Percentiles rank a stretch among this genome's conserved stretches.
These are phyloP conservation scores for Unio delphinus DNA, from an alignment of 2,888 invertebrate species.

Conservation along the genomic window DNA sequence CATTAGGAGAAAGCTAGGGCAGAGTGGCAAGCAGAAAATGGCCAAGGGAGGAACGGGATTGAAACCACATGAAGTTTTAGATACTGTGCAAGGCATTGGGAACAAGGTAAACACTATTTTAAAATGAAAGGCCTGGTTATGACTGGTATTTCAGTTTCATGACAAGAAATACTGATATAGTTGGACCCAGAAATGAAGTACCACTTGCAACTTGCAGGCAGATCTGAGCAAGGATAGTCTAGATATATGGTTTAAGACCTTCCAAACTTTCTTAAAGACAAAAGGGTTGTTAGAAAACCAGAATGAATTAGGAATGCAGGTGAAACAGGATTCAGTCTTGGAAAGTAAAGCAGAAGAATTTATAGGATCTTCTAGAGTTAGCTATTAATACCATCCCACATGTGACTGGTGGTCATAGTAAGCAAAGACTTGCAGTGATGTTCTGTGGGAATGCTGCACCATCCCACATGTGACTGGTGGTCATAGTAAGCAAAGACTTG, in stretches of 20 bases:
- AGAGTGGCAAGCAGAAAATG: conserved; percentile 19
- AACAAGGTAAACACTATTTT: conserved; percentile 19
- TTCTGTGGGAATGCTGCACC: conserved; percentile 15
- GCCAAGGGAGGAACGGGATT: conserved; percentile 17
- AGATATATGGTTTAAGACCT: background rate
- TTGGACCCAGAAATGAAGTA: background rate
- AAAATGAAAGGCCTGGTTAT: conserved; percentile 10
- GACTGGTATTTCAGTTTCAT: conserved; percentile 16
- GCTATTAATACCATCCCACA: conserved; percentile 9
- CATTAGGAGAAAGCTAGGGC: conserved; percentile 16
- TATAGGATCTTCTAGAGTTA: conserved; percentile 11
- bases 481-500: conserved; percentile 8
- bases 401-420: conserved; percentile 9
- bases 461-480: conserved; percentile 15
- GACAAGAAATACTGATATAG: conserved; percentile 15
- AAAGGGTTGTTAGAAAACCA: conserved; percentile 9
- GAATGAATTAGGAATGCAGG: conserved; percentile 15
- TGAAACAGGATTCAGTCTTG: conserved; percentile 18
- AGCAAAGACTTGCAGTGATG: conserved; percentile 16
- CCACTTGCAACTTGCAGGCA: no score
- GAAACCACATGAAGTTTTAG: conserved; percentile 16
- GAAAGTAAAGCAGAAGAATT: conserved; percentile 17
- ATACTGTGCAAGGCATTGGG: conserved; percentile 19
- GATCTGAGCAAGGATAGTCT: no score
- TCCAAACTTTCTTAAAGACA: conserved; percentile 9